Percentiles rank a stretch among this genome's conserved stretches.
These are phyloP conservation scores for Caenorhabditis sulstoni DNA, from an alignment of 2,888 invertebrate genomes.

Conservation along the genomic window DNA sequence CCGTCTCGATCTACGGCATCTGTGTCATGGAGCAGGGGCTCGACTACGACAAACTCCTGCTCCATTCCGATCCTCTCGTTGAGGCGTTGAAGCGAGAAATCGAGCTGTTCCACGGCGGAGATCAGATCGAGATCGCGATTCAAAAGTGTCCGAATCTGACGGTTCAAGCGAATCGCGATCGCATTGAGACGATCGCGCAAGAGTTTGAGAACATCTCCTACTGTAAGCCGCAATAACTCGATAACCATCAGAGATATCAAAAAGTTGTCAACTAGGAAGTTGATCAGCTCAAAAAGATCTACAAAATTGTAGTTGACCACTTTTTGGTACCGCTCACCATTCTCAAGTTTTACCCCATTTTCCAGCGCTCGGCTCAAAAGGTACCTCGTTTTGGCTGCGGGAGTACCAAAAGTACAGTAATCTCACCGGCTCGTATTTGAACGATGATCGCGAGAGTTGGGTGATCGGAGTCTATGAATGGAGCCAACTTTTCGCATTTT, in stretches of 20 bases:
- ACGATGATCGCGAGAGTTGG: slow-evolving; percentile 78
- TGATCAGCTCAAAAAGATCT: too few relatives aligned
- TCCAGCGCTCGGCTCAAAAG: slow-evolving; percentile 76
- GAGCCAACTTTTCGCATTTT: slow-evolving; percentile 79
- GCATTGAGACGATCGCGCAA: slow-evolving; percentile 71
- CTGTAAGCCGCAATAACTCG: slow-evolving; percentile 57
- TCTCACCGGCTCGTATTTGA: slow-evolving; percentile 74
- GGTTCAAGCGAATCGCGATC: slow-evolving; percentile 68
- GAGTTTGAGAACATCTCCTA: slow-evolving; percentile 78
- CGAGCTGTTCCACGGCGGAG: slow-evolving; percentile 79
- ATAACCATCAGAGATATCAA: too few relatives aligned
- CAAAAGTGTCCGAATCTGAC: slow-evolving; percentile 77
- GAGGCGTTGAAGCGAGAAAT: slow-evolving; percentile 76
- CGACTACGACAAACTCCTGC: slow-evolving; percentile 79
- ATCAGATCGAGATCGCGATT: slow-evolving; percentile 79
- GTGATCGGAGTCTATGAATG: slow-evolving; percentile 79
- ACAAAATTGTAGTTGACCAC: too few relatives aligned
- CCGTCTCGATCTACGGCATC: slow-evolving; percentile 86
- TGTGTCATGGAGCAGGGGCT: slow-evolving; percentile 83
- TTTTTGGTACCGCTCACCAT: too few relatives aligned
- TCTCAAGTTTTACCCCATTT: neutral
- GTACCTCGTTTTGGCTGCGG: slow-evolving; percentile 78
- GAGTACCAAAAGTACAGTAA: slow-evolving; percentile 79
- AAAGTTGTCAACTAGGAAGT: too few relatives aligned
- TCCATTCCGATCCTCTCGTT: slow-evolving; percentile 77